Conservation (phyloP, 2,888 invertebrate species). For the Plagodis pulveraria region DNA sequence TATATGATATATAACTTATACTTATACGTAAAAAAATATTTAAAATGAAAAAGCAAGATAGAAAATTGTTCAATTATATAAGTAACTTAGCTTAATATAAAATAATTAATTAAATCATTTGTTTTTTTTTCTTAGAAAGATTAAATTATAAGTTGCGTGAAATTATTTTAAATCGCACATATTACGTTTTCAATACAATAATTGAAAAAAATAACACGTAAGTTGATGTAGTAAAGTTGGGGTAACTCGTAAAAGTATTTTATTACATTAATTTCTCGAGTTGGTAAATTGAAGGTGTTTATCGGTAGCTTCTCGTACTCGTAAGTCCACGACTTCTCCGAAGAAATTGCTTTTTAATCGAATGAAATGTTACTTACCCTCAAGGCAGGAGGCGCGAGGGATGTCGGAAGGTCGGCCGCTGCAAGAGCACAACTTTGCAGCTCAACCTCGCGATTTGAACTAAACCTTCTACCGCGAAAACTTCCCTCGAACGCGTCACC, state of each 20-base stretch:
- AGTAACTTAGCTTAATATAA: too few species aligned
- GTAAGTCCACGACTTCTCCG: conserved; percentile 55
- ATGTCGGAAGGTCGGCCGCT: conserved; percentile 58
- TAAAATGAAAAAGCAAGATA: too few species aligned
- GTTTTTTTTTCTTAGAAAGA: too few species aligned
- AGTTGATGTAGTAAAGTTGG: conserved; percentile 7
- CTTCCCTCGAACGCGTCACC: conserved; percentile 80
- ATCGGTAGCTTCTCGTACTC: conserved; percentile 32
- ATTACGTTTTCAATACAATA: too few species aligned
- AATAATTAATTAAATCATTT: too few species aligned
- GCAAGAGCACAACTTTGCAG: conserved; percentile 68
- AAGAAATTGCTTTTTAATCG: conserved; percentile 83
- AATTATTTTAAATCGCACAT: too few species aligned
- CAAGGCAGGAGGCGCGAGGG: conserved; percentile 61
- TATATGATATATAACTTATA: too few species aligned
- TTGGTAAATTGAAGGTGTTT: conserved; percentile 43
- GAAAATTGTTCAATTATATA: too few species aligned
- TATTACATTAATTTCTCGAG: conserved; percentile 17
- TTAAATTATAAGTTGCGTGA: too few species aligned
- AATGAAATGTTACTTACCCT: conserved; percentile 81
- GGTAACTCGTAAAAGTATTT: conserved; percentile 20
- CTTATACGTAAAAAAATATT: too few species aligned
- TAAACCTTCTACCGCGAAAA: conserved; percentile 79
- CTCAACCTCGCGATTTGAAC: conserved; percentile 74
- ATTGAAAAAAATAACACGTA: too few species aligned